A percentile compares a stretch with the other conserved stretches of the same genome.
Evolutionary conservation across 2,797 vertebrate genomes (phyloP).

Genomic region (Pangasius djambal): DNA sequence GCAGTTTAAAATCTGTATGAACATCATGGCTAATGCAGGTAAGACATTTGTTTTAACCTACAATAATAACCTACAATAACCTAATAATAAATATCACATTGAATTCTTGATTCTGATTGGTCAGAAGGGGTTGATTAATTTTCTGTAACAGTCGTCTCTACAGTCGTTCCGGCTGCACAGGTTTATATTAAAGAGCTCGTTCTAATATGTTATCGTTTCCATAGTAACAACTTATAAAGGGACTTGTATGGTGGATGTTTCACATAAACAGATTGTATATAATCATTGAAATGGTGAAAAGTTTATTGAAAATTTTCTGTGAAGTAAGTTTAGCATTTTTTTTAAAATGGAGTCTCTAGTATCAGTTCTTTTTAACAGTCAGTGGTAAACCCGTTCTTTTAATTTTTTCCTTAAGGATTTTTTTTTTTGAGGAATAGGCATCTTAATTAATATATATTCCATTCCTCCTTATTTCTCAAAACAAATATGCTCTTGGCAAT

Average conservation of each 20-base stretch:
- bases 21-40: not conserved
- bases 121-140: not conserved
- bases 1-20: not conserved
- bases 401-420: not conserved
- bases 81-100: too few species aligned
- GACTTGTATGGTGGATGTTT: not conserved
- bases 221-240: not conserved
- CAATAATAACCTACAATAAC: not conserved
- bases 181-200: not conserved
- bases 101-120: not conserved
- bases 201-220: not conserved
- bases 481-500: not conserved
- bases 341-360: not conserved
- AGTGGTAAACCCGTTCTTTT: not conserved
- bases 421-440: not conserved
- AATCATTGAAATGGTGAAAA: not conserved
- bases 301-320: too few species aligned
- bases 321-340: not conserved
- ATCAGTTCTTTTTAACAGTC: not conserved
- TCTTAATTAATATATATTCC: not conserved
- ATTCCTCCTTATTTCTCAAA: not conserved
- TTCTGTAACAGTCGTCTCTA: not conserved
- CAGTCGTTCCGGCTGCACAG: too few species aligned
- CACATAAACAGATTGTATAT: not conserved
- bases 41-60: not conserved